Base-by-base conservation (phyloP, 2,888 invertebrate species). In the Ophion costatus region DNA sequence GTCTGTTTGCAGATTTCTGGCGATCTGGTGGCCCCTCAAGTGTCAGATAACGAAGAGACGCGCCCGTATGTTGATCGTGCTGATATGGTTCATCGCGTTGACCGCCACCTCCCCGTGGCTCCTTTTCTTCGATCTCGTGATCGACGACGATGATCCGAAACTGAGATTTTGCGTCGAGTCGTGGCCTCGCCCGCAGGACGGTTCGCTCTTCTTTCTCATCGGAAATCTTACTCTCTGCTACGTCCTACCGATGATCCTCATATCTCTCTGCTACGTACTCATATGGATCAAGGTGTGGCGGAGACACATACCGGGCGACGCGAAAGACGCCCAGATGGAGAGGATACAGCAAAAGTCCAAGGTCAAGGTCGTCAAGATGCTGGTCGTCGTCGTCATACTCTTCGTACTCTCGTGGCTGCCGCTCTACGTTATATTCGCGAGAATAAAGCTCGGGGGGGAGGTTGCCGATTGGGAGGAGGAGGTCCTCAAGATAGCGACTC, bases 381-480 rank as follows among this genome's bases (percentile, higher is more conserved):
- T 98, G 83, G 97, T 98, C 0, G 98, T 97, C 22, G 98, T 98
- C 56, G 98, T 98, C 24, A 97, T 98, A 80, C 94, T 98, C n/a
- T 98, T 98, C 93, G 98, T 98, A 0, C 94, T 98, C 2, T 98
- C 98, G 56, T 98, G 98, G 98, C 95, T 98, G 91, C 98, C 98
- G 0, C 95, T 98, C 57, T 98, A 98, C 94, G 96, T 97, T 33
- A 98, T 98, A 91, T 97, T 98, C 92, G 97, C 98, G 0, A 95
- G 98, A 89, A 96, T 98, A 90, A 98, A 98, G 92, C 95, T 98
- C 24, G 96, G 97, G 69, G 96, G 96, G 11, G 89, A 88, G 82
- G 80, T 76, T 2, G 95, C 96, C 86, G 95, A 96, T 71, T 97
- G 96, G 96, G 98, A 97, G 91, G 97, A 97, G 90, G 97, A 97